Evolutionary conservation across 2,888 invertebrate genomes (phyloP).

Genomic region (Phengaris arion): DNA sequence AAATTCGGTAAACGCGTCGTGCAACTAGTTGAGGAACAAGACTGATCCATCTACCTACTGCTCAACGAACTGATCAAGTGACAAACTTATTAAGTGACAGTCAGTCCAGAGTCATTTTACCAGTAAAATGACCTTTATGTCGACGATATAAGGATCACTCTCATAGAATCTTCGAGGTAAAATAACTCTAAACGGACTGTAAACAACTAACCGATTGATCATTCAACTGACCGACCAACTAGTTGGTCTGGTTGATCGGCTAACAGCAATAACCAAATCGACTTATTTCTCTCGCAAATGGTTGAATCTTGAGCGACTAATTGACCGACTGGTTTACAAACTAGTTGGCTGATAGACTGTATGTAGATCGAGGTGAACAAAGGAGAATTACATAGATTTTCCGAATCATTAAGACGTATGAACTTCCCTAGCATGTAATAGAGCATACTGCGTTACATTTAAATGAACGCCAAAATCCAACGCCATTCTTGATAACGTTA

Average conservation of each 20-base stretch:
- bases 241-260: too few species aligned
- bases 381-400: background rate
- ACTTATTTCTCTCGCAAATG: background rate
- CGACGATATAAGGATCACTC: too few species aligned
- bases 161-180: too few species aligned
- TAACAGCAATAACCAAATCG: background rate
- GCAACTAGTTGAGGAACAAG: background rate
- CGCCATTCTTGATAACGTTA: background rate
- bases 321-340: background rate
- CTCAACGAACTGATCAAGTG: background rate
- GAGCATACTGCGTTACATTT: background rate
- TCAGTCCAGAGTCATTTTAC: too few species aligned
- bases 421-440: background rate
- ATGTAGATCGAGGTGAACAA: background rate
- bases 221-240: too few species aligned
- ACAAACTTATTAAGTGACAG: too few species aligned
- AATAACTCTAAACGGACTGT: too few species aligned
- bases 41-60: background rate
- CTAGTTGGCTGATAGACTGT: background rate
- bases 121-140: too few species aligned
- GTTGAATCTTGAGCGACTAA: background rate
- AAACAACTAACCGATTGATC: too few species aligned
- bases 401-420: background rate
- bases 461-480: background rate
- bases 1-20: background rate